phyloP scores from a whole-genome alignment of 2,797 vertebrate species.

The Hapalemur alaotrensis region DNA sequence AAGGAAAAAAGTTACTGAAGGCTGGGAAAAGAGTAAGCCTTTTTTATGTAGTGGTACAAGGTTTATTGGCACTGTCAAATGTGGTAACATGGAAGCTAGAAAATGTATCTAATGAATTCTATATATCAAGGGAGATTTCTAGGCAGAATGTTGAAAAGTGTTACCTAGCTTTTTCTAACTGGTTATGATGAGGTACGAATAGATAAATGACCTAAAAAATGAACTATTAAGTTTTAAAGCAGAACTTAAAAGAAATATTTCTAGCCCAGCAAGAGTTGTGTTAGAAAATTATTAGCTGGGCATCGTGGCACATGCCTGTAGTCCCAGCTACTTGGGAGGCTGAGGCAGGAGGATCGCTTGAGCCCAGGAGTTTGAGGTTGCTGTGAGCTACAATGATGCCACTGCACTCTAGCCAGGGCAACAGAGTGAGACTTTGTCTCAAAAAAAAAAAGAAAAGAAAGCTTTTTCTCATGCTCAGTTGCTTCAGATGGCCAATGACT shows the following conservation, averaged over 20 bases:
- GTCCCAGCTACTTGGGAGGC: too few relatives aligned
- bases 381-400: too few relatives aligned
- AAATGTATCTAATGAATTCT: conserved; percentile 12
- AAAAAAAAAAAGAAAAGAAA: conserved; percentile 22
- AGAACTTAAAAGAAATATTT: conserved; percentile 43
- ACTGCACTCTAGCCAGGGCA: too few relatives aligned
- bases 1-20: background rate
- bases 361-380: too few relatives aligned
- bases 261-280: background rate
- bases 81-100: background rate
- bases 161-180: background rate
- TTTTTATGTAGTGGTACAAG: background rate
- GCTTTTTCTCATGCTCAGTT: background rate
- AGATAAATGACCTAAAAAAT: conserved; percentile 25
- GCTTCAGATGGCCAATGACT: background rate
- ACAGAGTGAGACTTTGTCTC: too few relatives aligned
- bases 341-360: too few relatives aligned
- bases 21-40: background rate
- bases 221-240: background rate
- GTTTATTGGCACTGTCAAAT: background rate
- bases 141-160: conserved; percentile 31
- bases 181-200: background rate
- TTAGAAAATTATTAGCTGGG: background rate
- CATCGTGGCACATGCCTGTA: too few relatives aligned
- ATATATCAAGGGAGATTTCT: background rate